Percentiles rank a stretch among this genome's conserved stretches.
phyloP scores from a whole-genome alignment of 64 coral and sea anemone genomes.

The Actinia equina region DNA sequence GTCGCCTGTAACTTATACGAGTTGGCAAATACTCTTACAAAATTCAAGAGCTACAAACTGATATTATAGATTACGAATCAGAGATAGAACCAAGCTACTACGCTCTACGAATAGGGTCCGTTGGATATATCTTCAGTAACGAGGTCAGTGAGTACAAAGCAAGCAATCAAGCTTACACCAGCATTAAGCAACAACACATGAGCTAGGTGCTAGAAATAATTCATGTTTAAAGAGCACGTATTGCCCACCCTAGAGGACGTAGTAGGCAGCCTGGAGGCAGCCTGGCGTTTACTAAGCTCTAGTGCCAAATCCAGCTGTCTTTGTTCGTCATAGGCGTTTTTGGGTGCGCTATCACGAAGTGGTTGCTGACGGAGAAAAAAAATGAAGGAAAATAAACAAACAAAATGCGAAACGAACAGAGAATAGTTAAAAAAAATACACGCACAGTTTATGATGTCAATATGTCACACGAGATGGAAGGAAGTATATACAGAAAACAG shows the following conservation, averaged over 20 bases:
- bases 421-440: not conserved
- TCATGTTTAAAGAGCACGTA: not conserved
- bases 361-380: conserved; percentile 9
- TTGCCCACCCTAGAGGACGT: conserved; percentile 51
- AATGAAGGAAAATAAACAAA: conserved; percentile 35
- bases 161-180: no score
- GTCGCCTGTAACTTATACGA: not conserved
- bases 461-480: not conserved
- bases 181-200: no score
- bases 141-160: no score
- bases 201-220: not conserved
- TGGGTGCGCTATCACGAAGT: conserved; percentile 38
- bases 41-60: not conserved
- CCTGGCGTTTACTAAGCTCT: conserved; percentile 55
- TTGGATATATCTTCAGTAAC: no score
- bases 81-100: no score
- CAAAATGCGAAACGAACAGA: conserved; percentile 16
- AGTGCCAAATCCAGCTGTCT: conserved; percentile 49
- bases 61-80: no score
- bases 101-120: no score
- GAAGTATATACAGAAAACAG: not conserved
- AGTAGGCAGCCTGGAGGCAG: not conserved
- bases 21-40: no score
- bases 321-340: conserved; percentile 47
- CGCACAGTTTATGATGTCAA: no score